A percentile compares a stretch with the other conserved stretches of the same genome.
phyloP scores from a whole-genome alignment of 2,888 invertebrate genomes.

The Morinoia aosen region DNA sequence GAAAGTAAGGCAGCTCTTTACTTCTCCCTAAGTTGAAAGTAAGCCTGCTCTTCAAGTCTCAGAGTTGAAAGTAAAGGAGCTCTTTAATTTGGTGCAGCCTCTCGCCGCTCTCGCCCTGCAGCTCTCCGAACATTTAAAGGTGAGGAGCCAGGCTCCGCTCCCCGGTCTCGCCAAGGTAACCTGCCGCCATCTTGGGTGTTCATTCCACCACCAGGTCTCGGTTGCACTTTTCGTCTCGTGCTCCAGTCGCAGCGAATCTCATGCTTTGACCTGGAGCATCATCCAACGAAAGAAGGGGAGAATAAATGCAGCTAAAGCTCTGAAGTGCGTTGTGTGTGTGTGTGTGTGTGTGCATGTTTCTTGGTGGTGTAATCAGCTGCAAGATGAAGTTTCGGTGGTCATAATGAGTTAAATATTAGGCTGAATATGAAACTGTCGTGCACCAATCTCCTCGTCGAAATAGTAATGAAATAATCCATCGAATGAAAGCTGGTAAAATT shows the following conservation, averaged over 20 bases:
- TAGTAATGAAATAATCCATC: neutral
- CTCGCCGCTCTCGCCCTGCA: neutral
- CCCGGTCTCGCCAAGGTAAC: slow-evolving; percentile 67
- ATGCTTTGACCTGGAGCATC: neutral
- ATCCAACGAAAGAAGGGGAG: neutral
- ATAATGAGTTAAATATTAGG: neutral
- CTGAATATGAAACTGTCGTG: neutral
- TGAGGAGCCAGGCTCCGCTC: slow-evolving; percentile 59
- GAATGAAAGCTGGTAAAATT: neutral
- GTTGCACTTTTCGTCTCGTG: neutral
- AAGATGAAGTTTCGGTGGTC: neutral
- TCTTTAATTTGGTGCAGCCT: neutral
- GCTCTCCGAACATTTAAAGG: slow-evolving; percentile 24
- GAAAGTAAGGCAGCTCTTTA: neutral
- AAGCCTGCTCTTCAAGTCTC: neutral
- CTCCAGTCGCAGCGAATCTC: neutral
- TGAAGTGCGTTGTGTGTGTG: neutral
- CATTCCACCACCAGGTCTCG: neutral
- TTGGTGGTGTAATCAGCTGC: neutral
- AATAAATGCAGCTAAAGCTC: neutral
- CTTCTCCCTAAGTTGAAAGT: neutral
- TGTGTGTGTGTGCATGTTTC: neutral
- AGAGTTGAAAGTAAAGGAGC: neutral
- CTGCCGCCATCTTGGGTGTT: slow-evolving; percentile 73
- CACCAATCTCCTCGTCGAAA: neutral